Percentiles rank a stretch among this genome's conserved stretches.
Evolutionary conservation across 2,113 vertebrate genomes (phyloP).

Genomic region (Chlorodrepanis virens): DNA sequence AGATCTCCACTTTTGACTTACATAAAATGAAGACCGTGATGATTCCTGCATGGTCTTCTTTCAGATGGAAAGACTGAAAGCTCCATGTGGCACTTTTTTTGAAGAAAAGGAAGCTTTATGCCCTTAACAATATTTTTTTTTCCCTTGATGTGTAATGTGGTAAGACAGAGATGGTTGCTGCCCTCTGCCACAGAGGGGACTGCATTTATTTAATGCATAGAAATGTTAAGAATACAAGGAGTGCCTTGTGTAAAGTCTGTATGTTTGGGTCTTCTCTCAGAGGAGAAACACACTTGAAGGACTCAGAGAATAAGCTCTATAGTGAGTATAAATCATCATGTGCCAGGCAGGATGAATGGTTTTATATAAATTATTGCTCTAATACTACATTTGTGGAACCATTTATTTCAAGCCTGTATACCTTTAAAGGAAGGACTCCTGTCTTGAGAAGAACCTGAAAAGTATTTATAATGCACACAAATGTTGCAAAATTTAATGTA

Average conservation of each 20-base stretch:
- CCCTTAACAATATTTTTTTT: background rate
- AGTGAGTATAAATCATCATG: background rate
- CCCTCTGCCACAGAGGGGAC: background rate
- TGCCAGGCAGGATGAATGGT: slow-evolving; percentile 31
- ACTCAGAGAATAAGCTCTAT: background rate
- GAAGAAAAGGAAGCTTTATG: background rate
- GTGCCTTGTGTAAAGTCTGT: background rate
- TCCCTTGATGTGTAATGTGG: background rate
- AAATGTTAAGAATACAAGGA: background rate
- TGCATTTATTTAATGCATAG: slow-evolving; percentile 1
- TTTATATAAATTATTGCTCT: slow-evolving; percentile 27
- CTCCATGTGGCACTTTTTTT: background rate
- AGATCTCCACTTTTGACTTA: background rate
- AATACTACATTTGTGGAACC: background rate
- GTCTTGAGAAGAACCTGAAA: background rate
- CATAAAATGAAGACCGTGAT: background rate
- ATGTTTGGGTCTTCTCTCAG: background rate
- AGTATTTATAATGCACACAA: background rate
- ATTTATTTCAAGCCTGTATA: background rate
- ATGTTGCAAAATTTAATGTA: background rate
- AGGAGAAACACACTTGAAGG: background rate
- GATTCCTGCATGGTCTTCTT: background rate
- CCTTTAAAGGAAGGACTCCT: background rate
- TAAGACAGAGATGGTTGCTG: background rate
- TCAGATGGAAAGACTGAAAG: background rate